phyloP scores from a whole-genome alignment of 2,113 vertebrate genomes.

The Cephalopterus ornatus region DNA sequence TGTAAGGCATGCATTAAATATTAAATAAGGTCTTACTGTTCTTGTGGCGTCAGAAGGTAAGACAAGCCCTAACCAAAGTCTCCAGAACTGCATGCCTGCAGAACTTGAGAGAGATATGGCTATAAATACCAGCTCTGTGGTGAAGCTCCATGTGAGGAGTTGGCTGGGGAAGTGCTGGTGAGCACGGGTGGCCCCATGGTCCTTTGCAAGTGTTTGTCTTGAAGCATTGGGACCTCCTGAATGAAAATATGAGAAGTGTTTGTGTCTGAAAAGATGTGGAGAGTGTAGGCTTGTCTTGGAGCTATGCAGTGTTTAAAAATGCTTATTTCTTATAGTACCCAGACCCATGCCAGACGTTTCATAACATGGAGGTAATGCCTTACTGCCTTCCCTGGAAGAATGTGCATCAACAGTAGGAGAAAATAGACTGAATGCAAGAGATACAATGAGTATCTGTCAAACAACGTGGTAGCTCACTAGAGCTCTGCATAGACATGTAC shows the following conservation, averaged over 20 bases:
- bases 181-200: neutral
- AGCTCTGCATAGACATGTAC: neutral
- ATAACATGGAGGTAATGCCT: neutral
- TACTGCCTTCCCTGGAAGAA: neutral
- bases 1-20: neutral
- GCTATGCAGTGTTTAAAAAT: neutral
- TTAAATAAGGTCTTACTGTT: neutral
- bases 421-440: neutral
- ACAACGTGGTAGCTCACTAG: neutral
- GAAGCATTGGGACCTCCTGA: neutral
- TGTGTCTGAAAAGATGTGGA: neutral
- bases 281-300: neutral
- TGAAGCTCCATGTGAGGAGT: neutral
- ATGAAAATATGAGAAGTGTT: neutral
- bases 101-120: neutral
- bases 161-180: neutral
- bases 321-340: neutral
- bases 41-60: neutral
- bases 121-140: neutral
- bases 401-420: rapidly evolving
- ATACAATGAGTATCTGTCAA: neutral
- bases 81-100: neutral
- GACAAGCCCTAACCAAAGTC: neutral
- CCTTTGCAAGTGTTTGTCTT: neutral
- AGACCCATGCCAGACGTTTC: neutral